Conservation (phyloP, 1,140 invertebrate species). For the Hormaphis cornu region DNA sequence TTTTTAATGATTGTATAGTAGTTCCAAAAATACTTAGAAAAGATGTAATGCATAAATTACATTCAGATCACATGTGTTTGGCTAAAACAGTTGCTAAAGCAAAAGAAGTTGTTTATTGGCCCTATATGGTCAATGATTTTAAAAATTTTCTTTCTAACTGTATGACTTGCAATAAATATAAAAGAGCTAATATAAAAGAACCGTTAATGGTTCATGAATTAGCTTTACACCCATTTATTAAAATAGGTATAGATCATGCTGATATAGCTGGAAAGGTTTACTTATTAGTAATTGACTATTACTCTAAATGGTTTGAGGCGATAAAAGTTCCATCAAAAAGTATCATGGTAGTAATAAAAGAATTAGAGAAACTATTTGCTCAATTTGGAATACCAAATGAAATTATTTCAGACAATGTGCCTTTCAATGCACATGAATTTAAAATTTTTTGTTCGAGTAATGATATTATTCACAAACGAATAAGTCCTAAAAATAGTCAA, state of each 20-base stretch:
- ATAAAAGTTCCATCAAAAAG: background rate
- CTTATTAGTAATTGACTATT: background rate
- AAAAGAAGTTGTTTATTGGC: too few species aligned
- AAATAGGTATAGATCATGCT: background rate
- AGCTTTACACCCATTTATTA: background rate
- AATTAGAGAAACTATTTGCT: too few species aligned
- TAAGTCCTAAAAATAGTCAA: too few species aligned
- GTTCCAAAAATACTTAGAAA: too few species aligned
- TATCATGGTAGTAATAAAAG: background rate
- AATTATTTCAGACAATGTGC: too few species aligned
- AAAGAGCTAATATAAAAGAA: slow-evolving; percentile 18
- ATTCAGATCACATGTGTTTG: too few species aligned
- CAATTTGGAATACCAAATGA: too few species aligned
- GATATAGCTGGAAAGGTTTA: background rate
- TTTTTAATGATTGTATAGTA: too few species aligned
- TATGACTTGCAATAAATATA: background rate
- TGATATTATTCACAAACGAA: slow-evolving; percentile 1
- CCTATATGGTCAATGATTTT: background rate
- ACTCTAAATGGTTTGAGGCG: background rate
- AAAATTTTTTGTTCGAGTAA: slow-evolving; percentile 20
- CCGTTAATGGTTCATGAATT: background rate
- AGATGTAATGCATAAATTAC: too few species aligned
- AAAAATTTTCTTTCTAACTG: background rate
- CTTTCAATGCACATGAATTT: too few species aligned
- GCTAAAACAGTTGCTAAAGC: background rate